Conservation (phyloP, 2,888 invertebrate species). For the Caenorhabditis sp. region DNA sequence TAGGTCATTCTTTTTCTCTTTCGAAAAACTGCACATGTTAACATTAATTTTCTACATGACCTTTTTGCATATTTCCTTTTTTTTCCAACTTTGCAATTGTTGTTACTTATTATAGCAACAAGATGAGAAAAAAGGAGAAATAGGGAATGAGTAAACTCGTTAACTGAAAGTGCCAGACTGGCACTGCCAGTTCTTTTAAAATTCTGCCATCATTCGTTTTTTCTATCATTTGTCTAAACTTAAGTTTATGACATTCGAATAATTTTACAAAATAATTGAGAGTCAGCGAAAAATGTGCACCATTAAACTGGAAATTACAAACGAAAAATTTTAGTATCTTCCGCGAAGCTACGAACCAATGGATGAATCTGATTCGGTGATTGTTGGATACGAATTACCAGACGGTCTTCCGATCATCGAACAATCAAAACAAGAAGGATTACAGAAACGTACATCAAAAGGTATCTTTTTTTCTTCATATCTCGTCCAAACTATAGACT, state of each 20-base stretch:
- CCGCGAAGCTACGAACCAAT: background rate
- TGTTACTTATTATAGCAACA: constrained; percentile 1
- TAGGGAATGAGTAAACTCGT: background rate
- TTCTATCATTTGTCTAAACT: background rate
- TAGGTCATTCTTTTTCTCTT: background rate
- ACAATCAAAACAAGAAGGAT: background rate
- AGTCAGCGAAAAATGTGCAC: too few relatives aligned
- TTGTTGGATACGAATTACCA: background rate
- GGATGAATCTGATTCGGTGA: background rate
- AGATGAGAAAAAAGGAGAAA: background rate
- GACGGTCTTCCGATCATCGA: background rate
- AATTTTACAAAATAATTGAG: too few relatives aligned
- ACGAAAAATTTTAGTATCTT: background rate
- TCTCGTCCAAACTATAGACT: too few relatives aligned
- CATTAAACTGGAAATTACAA: too few relatives aligned
- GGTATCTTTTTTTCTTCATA: background rate
- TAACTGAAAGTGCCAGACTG: background rate
- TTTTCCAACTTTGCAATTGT: background rate
- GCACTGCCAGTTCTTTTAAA: background rate
- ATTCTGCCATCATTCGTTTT: background rate
- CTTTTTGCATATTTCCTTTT: background rate
- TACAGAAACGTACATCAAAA: background rate
- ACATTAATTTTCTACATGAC: background rate
- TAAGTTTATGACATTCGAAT: too few relatives aligned
- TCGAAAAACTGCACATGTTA: background rate